Percentiles rank a stretch among this genome's conserved stretches.
These are phyloP conservation scores for Eira barbara DNA, from an alignment of 2,113 vertebrate genomes.

Conservation along the genomic window DNA sequence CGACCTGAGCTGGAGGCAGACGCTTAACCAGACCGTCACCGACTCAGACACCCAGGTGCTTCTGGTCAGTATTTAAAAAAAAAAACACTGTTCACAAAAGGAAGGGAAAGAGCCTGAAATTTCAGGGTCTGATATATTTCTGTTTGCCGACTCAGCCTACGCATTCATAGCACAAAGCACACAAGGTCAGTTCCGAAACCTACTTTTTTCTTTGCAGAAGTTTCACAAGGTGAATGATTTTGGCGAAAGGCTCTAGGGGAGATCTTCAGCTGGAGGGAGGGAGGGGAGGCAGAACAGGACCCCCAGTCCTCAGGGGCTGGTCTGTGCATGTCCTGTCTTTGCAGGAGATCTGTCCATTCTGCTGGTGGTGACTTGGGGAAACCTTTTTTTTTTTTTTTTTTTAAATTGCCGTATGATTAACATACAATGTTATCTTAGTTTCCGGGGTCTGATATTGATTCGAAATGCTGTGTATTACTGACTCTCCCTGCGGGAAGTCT, in stretches of 20 bases:
- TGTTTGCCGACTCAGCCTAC: not conserved
- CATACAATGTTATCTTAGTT: not conserved
- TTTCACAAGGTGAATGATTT: too few species aligned
- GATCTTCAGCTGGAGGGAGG: accelerated
- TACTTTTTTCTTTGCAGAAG: not conserved
- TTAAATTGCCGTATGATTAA: not conserved
- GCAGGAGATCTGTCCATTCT: accelerated
- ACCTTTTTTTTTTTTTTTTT: not conserved
- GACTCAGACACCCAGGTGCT: not conserved
- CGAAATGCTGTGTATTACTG: not conserved
- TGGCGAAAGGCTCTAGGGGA: accelerated
- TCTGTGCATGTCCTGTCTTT: not conserved
- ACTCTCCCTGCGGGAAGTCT: accelerated
- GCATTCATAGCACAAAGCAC: not conserved
- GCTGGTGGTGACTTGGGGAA: accelerated
- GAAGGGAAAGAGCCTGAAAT: not conserved
- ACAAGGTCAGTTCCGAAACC: not conserved
- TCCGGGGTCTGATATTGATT: not conserved
- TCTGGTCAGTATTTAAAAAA: not conserved
- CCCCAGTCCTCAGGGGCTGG: too few species aligned
- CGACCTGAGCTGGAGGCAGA: not conserved
- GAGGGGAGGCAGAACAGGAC: not conserved
- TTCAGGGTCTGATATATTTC: not conserved
- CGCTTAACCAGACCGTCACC: not conserved
- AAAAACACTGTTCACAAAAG: not conserved